phyloP scores from a whole-genome alignment of 2,888 invertebrate genomes.

The Platypus cylindrus region DNA sequence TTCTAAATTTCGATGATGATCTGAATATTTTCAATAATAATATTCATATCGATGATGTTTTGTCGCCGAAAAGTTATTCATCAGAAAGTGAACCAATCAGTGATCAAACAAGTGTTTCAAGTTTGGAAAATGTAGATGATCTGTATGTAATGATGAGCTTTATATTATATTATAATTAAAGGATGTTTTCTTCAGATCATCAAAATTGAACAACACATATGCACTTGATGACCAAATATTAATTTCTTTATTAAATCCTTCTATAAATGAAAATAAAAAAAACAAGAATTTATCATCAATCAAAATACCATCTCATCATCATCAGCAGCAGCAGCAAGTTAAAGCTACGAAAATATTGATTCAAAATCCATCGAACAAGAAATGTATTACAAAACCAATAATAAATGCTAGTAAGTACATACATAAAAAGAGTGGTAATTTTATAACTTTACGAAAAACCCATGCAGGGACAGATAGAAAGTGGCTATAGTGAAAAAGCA shows the following conservation, averaged over 20 bases:
- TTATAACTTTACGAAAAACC: neutral
- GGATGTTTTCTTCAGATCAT: slow-evolving; percentile 17
- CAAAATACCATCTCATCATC: slow-evolving; percentile 7
- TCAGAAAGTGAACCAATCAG: slow-evolving; percentile 64
- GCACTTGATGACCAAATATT: slow-evolving; percentile 23
- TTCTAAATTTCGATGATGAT: slow-evolving; percentile 27
- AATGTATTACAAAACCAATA: slow-evolving; percentile 29
- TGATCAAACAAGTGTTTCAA: slow-evolving; percentile 49
- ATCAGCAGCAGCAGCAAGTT: no score
- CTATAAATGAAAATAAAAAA: slow-evolving; percentile 16
- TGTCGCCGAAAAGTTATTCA: slow-evolving; percentile 34
- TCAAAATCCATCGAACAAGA: slow-evolving; percentile 30
- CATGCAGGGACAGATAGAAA: no score
- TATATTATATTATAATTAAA: neutral
- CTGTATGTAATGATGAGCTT: slow-evolving; percentile 16
- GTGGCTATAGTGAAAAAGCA: neutral
- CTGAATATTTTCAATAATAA: slow-evolving; percentile 28
- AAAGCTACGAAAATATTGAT: slow-evolving; percentile 28
- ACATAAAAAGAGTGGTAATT: neutral
- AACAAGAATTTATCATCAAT: slow-evolving; percentile 14
- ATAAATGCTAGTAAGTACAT: slow-evolving; percentile 22
- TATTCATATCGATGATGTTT: slow-evolving; percentile 27
- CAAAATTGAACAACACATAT: slow-evolving; percentile 20
- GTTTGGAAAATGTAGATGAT: slow-evolving; percentile 22
- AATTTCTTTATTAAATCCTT: slow-evolving; percentile 22